Evolutionary conservation across 1,140 invertebrate genomes (phyloP).

Genomic region (Tetranychus cinnabarinus): DNA sequence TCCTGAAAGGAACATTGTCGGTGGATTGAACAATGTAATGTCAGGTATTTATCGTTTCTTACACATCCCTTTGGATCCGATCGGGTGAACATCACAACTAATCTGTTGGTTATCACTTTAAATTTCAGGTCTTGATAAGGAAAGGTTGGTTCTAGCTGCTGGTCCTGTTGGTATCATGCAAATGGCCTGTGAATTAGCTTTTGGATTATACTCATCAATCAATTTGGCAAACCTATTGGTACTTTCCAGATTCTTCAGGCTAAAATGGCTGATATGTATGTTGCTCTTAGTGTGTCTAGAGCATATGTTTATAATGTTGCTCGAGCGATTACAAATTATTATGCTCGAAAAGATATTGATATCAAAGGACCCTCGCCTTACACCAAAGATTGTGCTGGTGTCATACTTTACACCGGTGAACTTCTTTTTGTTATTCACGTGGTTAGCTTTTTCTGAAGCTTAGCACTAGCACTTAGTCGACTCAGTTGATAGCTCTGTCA

Average conservation of each 20-base stretch:
- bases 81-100: not conserved
- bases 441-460: too few relatives aligned
- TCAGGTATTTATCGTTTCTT: conserved; percentile 17
- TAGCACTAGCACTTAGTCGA: too few relatives aligned
- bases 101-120: not conserved
- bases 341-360: conserved; percentile 38
- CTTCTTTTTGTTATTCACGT: too few relatives aligned
- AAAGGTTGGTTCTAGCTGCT: conserved; percentile 59
- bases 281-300: conserved; percentile 50
- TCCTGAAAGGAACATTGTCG: conserved; percentile 61
- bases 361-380: conserved; percentile 2
- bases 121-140: conserved; percentile 67
- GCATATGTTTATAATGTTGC: conserved; percentile 81
- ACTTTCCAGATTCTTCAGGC: conserved; percentile 59
- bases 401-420: conserved; percentile 62
- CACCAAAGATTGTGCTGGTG: conserved; percentile 65
- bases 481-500: too few relatives aligned
- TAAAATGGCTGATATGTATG: conserved; percentile 98
- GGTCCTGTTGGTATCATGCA: conserved; percentile 56
- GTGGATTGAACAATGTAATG: conserved; percentile 71
- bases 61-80: too few relatives aligned
- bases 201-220: conserved; percentile 88
- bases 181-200: conserved; percentile 53
- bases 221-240: conserved; percentile 68
- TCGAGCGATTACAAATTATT: conserved; percentile 49